Evolutionary conservation across 2,797 vertebrate species (phyloP), one percentile per base, ranked within the genome.

Genomic region (Lindbergichthys nudifrons): DNA sequence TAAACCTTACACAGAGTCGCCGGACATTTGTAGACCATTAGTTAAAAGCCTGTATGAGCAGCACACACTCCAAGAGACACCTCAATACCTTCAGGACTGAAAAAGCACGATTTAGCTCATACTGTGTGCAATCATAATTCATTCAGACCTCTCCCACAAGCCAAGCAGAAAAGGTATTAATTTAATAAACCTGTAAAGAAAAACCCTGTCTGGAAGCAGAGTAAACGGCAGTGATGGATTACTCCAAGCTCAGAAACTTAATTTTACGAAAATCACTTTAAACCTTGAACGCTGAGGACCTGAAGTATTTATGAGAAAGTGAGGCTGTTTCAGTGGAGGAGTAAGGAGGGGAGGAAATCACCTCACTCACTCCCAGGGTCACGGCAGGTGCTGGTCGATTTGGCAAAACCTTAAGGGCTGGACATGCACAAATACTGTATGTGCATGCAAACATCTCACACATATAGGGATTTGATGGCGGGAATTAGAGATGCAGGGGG

Each of bases 161-260:
- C 80, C 78, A 65, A 70, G 75, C 66, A 81, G 84, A 84, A 91
- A 93, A 91, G 79, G 65, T 89, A 93, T 92, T 92, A 83, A 92
- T 93, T 92, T 90, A 92, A 93, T 94, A 92, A 92, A 92, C 81
- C 79, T 84, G 87, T 88, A 91, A 91, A 90, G 86, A 88, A 88
- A 92, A 82, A 67, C 78, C 80, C 74, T 81, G 85, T 82, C 85
- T 90, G 83, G 84, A 87, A 88, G 86, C 79, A 72, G 77, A 81
- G 84, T 80, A 91, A 93, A 91, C 82, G 88, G 85, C 84, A 91
- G 81, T 92, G 93, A 95, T 93, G 90, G 91, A 94, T 94, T 83
- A 90, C 83, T 84, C 75, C 69, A 70, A 80, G 86, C 88, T 79
- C 76, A 80, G 85, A 90, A 93, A 93, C 89, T 87, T 92, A 84